Percentiles rank a stretch among this genome's conserved stretches.
Evolutionary conservation across 1,140 invertebrate genomes (phyloP).

Genomic region (Sarcophaga peregrina): DNA sequence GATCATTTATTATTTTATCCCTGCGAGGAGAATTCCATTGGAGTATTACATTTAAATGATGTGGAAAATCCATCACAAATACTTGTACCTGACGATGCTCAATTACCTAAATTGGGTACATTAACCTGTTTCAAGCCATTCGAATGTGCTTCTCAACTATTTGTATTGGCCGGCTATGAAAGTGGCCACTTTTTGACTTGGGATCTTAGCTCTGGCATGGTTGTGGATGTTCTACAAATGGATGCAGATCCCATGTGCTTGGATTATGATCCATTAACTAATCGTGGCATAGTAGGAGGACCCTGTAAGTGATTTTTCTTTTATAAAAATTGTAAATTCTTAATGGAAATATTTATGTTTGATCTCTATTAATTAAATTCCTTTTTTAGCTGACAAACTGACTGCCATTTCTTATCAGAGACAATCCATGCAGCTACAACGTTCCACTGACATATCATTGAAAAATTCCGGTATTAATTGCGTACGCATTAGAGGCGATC

Average conservation of each 20-base stretch:
- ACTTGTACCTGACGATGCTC: slow-evolving; percentile 63
- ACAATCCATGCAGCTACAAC: slow-evolving; percentile 70
- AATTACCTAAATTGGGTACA: slow-evolving; percentile 69
- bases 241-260: slow-evolving; percentile 76
- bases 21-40: slow-evolving; percentile 73
- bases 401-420: slow-evolving; percentile 62
- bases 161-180: slow-evolving; percentile 75
- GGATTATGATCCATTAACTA: slow-evolving; percentile 74
- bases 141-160: slow-evolving; percentile 68
- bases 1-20: slow-evolving; percentile 75
- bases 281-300: slow-evolving; percentile 75
- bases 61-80: slow-evolving; percentile 68
- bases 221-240: slow-evolving; percentile 71
- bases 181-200: slow-evolving; percentile 75
- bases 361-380: slow-evolving; percentile 53
- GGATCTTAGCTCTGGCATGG: slow-evolving; percentile 73
- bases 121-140: slow-evolving; percentile 75
- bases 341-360: background rate
- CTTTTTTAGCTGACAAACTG: slow-evolving; percentile 63
- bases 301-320: slow-evolving; percentile 59
- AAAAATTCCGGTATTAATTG: slow-evolving; percentile 79
- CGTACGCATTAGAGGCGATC: slow-evolving; percentile 76
- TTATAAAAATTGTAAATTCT: background rate
- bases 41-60: slow-evolving; percentile 71
- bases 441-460: slow-evolving; percentile 72